Evolutionary conservation across 64 coral and sea anemone genomes (phyloP).

Genomic region (Montipora efflorescens): DNA sequence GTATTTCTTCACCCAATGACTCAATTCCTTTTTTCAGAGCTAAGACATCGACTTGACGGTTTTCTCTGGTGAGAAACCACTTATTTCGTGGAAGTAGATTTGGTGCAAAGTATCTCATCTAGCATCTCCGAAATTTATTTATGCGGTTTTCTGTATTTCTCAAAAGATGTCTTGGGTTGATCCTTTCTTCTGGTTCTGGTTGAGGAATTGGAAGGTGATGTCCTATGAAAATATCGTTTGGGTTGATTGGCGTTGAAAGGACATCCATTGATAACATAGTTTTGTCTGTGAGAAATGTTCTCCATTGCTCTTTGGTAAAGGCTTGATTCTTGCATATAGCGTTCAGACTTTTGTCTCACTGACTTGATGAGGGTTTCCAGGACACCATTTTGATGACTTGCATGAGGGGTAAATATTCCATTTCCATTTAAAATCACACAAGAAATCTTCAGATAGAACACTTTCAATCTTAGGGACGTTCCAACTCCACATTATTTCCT

Average conservation of each 20-base stretch:
- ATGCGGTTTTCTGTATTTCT: neutral
- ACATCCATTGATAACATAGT: no score
- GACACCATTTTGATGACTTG: no score
- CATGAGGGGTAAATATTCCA: conserved; percentile 15
- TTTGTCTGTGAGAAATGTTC: no score
- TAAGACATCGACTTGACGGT: neutral
- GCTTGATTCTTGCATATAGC: no score
- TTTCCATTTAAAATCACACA: no score
- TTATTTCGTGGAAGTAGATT: conserved; percentile 36
- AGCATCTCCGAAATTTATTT: conserved; percentile 20
- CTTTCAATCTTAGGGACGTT: no score
- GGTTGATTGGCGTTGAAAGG: neutral
- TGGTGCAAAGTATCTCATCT: conserved; percentile 47
- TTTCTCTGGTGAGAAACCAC: conserved; percentile 30
- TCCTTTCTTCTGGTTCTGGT: neutral
- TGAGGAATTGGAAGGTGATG: neutral
- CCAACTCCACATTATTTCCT: no score
- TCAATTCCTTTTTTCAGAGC: conserved; percentile 4
- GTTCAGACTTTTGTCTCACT: neutral
- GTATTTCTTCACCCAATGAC: conserved; percentile 56
- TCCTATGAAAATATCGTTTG: neutral
- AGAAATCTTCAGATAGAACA: no score
- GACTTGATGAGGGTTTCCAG: no score
- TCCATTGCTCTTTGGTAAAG: conserved; percentile 13
- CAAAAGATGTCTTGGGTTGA: neutral